Conservation (phyloP, 2,797 vertebrate genomes). For the Glyptemys insculpta region DNA sequence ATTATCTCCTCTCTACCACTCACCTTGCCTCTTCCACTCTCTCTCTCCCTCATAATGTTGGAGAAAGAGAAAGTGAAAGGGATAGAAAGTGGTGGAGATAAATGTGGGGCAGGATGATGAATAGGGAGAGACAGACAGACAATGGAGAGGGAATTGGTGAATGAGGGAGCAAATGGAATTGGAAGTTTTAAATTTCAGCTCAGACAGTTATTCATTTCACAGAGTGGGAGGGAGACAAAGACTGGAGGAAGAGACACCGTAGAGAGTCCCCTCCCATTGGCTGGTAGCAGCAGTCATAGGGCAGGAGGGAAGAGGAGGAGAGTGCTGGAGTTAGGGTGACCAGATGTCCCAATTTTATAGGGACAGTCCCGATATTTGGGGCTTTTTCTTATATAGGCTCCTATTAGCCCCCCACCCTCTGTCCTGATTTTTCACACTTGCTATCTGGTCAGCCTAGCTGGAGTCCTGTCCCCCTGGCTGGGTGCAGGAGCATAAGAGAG, state of each 20-base stretch:
- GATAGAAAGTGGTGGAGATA: background rate
- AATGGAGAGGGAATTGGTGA: background rate
- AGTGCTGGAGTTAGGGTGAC: background rate
- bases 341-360: no score
- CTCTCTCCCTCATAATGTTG: background rate
- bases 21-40: background rate
- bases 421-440: no score
- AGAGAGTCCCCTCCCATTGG: background rate
- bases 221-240: background rate
- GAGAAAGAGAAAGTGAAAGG: background rate
- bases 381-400: no score
- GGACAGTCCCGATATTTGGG: no score
- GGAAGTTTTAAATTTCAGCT: slow-evolving; percentile 1
- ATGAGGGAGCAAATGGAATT: background rate
- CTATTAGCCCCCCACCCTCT: no score
- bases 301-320: background rate
- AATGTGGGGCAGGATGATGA: background rate
- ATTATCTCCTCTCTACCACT: background rate
- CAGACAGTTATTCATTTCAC: background rate
- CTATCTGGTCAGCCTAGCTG: no score
- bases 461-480: background rate
- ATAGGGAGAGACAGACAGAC: background rate
- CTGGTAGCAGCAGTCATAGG: background rate
- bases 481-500: background rate
- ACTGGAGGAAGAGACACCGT: background rate